Percentiles rank a stretch among this genome's conserved stretches.
These are phyloP conservation scores for Betta splendens DNA, from an alignment of 2,797 vertebrate species.

Conservation along the genomic window DNA sequence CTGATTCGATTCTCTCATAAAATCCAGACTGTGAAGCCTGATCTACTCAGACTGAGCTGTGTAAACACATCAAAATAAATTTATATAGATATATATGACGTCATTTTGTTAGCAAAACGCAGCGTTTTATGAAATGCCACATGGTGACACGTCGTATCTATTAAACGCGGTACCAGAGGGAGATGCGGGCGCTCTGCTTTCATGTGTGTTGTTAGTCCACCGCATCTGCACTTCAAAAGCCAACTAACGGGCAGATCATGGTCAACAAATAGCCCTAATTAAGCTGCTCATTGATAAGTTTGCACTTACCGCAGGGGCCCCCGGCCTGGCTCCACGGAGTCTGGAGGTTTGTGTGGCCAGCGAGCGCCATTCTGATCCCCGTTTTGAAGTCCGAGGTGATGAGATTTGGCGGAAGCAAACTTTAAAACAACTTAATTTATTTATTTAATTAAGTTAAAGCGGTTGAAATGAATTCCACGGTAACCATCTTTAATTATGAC, in stretches of 20 bases:
- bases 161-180: too few species aligned
- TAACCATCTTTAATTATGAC: too few species aligned
- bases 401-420: conserved; percentile 30
- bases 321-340: conserved; percentile 78
- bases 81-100: too few species aligned
- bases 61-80: conserved; percentile 13
- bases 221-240: conserved; percentile 75
- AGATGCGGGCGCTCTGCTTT: conserved; percentile 49
- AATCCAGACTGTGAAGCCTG: not conserved
- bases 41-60: not conserved
- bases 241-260: conserved; percentile 76
- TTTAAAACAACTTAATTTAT: not conserved
- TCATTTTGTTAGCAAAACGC: too few species aligned
- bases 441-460: too few species aligned
- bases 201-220: conserved; percentile 55
- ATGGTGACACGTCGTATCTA: too few species aligned
- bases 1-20: conserved; percentile 28
- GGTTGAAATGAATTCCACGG: not conserved
- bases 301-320: conserved; percentile 64
- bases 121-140: too few species aligned
- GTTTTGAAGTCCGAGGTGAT: conserved; percentile 44
- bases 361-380: conserved; percentile 21
- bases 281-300: conserved; percentile 76
- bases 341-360: conserved; percentile 69
- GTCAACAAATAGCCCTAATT: conserved; percentile 81